Conservation (phyloP, 2,113 vertebrate species). For the Tiliqua scincoides region DNA sequence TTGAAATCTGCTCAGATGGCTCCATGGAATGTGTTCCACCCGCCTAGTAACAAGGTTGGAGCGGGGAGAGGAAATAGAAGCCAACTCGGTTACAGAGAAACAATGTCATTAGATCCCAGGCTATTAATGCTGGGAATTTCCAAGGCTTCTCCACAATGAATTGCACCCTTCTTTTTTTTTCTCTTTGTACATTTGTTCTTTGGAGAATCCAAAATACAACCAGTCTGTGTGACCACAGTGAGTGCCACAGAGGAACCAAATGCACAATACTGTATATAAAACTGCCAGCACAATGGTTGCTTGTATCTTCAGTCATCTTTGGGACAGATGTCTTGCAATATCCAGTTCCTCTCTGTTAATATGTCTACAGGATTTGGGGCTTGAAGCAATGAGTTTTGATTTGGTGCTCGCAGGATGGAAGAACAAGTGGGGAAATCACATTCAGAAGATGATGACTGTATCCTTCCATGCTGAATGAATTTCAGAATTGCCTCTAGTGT, state of each 20-base stretch:
- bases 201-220: neutral
- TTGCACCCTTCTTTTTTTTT: neutral
- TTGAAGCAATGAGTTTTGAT: neutral
- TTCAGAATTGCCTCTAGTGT: too few species aligned
- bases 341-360: neutral
- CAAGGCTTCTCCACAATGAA: conserved; percentile 31
- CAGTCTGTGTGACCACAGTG: neutral
- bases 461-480: neutral
- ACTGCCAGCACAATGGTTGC: neutral
- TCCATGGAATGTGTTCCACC: conserved; percentile 8
- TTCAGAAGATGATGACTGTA: neutral
- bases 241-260: neutral
- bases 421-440: neutral
- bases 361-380: neutral
- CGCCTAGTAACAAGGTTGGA: neutral
- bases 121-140: conserved; percentile 54
- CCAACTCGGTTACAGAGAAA: neutral
- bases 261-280: neutral
- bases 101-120: neutral
- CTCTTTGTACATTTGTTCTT: conserved; percentile 53
- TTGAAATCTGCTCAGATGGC: neutral
- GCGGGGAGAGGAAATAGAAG: conserved; percentile 4
- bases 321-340: neutral
- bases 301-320: neutral
- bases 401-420: neutral